Base-by-base conservation (phyloP, 2,113 vertebrate species). In the Chaenocephalus aceratus region DNA sequence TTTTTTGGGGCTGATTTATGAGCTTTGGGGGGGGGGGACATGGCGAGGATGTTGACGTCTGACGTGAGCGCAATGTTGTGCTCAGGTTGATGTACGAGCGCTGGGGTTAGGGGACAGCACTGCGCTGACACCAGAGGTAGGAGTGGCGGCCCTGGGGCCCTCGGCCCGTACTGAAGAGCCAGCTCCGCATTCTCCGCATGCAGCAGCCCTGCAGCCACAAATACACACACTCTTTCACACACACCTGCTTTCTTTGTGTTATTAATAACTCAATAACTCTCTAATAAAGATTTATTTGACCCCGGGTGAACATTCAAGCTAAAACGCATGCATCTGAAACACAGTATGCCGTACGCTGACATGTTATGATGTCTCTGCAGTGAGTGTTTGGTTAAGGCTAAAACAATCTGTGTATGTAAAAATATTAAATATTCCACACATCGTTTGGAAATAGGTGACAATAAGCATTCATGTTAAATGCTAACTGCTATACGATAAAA, bases 1-100 rank as follows among this genome's bases (percentile, higher is more conserved):
- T 90, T 92, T 91, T 91, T 86, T 85, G 67, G 90, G 83, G 70
- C 51, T 92, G 94, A 95, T 94, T 80, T 92, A 95, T 90, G 94
- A 93, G 91, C 80, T 86, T 83, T 63, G 81, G 82, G 71, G 74
- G 80, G 21, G 63, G 23, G 52, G 58, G 26, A 65, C 56, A 72
- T 70, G 80, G 88, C 77, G 36, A 45, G 75, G 84, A 83, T 45
- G 67, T 88, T 92, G 90, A 90, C 80, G 76, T 58, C 82, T 90
- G 92, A 90, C 75, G 66, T 78, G 85, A 86, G 86, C 11, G 86
- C 67, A 82, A 56, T 74, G 79, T 85, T 79, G 87, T 34, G 57
- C 74, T 89, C 80, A 67, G 79, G 88, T 87, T 93, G 93, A 94
- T 94, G 88, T 89, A 94, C 75, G 93, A 93, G 88, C 92, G 7